Conservation (phyloP, 2,797 vertebrate species). For the Pygocentrus nattereri region DNA sequence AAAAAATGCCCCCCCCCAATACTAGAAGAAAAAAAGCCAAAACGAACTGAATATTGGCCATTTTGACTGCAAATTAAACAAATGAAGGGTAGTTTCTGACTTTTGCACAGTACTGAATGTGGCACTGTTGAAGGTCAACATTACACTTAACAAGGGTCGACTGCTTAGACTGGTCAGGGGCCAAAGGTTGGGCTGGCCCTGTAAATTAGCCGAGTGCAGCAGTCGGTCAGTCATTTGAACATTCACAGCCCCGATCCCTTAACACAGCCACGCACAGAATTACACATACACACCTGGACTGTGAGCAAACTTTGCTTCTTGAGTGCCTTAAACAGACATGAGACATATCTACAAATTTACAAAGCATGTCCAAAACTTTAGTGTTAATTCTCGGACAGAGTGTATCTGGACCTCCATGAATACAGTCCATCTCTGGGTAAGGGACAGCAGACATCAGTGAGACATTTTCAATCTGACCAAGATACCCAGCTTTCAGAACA, state of each 20-base stretch:
- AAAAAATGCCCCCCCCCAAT: too few relatives aligned
- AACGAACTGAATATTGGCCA: too few relatives aligned
- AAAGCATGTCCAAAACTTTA: slow-evolving; percentile 43
- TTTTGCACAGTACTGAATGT: neutral
- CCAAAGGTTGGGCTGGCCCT: neutral
- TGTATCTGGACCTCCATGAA: slow-evolving; percentile 17
- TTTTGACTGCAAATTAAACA: too few relatives aligned
- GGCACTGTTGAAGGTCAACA: slow-evolving; percentile 25
- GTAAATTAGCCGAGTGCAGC: slow-evolving; percentile 18
- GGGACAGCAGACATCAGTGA: neutral
- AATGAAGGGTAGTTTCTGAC: too few relatives aligned
- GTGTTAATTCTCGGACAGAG: slow-evolving; percentile 9
- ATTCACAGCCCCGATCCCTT: slow-evolving; percentile 20
- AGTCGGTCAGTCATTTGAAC: slow-evolving; percentile 28
- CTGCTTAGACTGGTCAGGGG: neutral
- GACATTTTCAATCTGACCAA: neutral
- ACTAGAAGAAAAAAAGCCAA: too few relatives aligned
- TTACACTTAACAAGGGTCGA: neutral
- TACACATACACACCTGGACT: slow-evolving; percentile 31
- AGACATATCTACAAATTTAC: slow-evolving; percentile 57
- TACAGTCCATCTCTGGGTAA: neutral
- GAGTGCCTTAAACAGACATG: slow-evolving; percentile 35
- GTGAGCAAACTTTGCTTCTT: slow-evolving; percentile 36
- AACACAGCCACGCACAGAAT: slow-evolving; percentile 13
- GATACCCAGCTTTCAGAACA: slow-evolving; percentile 7